Evolutionary conservation across 2,797 vertebrate species (phyloP).

Genomic region (Holocentrus rufus): DNA sequence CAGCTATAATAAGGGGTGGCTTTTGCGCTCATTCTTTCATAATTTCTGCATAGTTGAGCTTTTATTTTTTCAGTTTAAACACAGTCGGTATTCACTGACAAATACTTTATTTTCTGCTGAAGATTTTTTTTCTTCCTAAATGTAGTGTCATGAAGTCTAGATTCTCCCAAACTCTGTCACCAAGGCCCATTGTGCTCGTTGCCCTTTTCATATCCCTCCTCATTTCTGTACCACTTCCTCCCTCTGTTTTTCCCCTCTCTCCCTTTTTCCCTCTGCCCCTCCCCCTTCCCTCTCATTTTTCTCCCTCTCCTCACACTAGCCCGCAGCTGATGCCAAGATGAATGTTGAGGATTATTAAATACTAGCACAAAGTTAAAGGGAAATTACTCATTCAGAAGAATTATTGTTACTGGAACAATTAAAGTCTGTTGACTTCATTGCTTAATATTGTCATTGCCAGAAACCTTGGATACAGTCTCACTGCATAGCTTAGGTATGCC

Average conservation of each 20-base stretch:
- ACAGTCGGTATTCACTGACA: not conserved
- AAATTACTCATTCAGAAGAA: conserved; percentile 81
- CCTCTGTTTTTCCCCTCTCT: conserved; percentile 18
- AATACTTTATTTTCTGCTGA: conserved; percentile 25
- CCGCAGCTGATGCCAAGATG: conserved; percentile 78
- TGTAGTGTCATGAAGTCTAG: conserved; percentile 18
- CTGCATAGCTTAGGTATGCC: conserved; percentile 3
- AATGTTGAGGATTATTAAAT: conserved; percentile 81
- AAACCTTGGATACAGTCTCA: conserved; percentile 14
- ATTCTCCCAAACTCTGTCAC: conserved; percentile 24
- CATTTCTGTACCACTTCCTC: not conserved
- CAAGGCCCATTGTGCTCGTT: conserved; percentile 26
- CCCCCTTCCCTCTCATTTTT: conserved; percentile 52
- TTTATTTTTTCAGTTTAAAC: no score
- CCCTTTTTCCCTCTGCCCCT: conserved; percentile 15
- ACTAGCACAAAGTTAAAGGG: conserved; percentile 76
- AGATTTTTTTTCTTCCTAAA: not conserved
- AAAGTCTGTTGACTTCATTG: conserved; percentile 39
- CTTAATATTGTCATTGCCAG: conserved; percentile 6
- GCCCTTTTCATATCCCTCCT: conserved; percentile 21
- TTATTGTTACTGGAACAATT: conserved; percentile 63
- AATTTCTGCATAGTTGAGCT: no score
- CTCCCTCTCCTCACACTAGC: conserved; percentile 57
- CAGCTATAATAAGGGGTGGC: no score
- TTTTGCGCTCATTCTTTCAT: no score